Evolutionary conservation across 2,797 vertebrate genomes (phyloP).

Genomic region (Pseudochirops corinnae): DNA sequence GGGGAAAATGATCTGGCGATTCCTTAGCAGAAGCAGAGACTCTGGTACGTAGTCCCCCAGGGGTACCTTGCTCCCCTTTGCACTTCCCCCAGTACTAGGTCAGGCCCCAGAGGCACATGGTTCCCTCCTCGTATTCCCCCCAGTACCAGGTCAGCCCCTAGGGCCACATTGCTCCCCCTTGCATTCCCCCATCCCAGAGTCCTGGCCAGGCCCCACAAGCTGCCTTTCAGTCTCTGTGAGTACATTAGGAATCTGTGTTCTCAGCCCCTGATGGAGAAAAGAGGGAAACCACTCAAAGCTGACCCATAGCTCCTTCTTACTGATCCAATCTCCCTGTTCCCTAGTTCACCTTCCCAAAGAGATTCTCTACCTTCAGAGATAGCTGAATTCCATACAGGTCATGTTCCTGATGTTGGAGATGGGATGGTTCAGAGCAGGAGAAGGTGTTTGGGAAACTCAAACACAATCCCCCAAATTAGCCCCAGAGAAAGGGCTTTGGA

Average conservation of each 20-base stretch:
- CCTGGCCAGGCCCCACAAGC: background rate
- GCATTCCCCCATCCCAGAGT: background rate
- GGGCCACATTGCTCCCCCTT: too few species aligned
- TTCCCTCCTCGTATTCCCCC: background rate
- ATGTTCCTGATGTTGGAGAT: background rate
- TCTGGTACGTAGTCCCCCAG: slow-evolving; percentile 4
- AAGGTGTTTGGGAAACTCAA: background rate
- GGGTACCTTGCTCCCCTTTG: background rate
- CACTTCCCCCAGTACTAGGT: too few species aligned
- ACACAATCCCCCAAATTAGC: too few species aligned
- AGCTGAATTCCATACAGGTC: background rate
- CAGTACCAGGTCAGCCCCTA: background rate
- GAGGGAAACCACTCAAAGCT: background rate
- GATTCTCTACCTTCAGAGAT: background rate
- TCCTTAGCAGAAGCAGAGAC: background rate
- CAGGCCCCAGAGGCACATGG: too few species aligned
- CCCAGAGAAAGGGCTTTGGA: background rate
- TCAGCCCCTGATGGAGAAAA: background rate
- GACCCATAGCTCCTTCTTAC: background rate
- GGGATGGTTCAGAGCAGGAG: background rate
- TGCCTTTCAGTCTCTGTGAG: background rate
- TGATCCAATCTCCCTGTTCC: background rate
- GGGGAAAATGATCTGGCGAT: background rate
- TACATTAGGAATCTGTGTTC: background rate
- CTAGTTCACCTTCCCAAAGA: background rate